phyloP scores from a whole-genome alignment of 2,888 invertebrate species.

The Cyclophora albipunctata region DNA sequence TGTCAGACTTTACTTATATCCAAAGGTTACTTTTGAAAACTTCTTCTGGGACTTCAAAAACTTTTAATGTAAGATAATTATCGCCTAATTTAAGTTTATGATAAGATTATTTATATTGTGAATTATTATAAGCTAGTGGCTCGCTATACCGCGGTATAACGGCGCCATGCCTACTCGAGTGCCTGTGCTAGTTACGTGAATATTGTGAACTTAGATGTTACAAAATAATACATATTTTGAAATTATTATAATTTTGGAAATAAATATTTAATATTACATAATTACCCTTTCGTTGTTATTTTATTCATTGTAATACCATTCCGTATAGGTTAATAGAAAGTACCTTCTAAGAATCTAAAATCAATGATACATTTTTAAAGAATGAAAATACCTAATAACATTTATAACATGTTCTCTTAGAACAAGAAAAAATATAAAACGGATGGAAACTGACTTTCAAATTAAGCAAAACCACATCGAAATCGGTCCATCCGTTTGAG shows the following conservation, averaged over 20 bases:
- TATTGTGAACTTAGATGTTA: conserved; percentile 25
- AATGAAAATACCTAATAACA: no score
- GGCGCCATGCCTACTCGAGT: conserved; percentile 35
- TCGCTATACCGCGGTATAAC: conserved; percentile 9
- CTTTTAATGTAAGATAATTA: conserved; percentile 15
- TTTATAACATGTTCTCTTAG: no score
- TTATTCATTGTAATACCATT: not conserved
- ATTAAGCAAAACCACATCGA: no score
- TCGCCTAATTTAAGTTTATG: conserved; percentile 24
- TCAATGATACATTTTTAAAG: no score
- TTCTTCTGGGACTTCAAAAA: conserved; percentile 9
- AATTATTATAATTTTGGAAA: conserved; percentile 37
- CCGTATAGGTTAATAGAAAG: no score
- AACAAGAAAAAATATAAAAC: no score
- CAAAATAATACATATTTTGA: conserved; percentile 19
- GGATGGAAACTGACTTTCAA: no score
- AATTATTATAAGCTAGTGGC: conserved; percentile 23
- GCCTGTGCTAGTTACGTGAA: conserved; percentile 38
- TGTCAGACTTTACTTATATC: conserved; percentile 7
- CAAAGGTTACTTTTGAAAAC: conserved; percentile 18
- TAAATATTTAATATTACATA: conserved; percentile 33
- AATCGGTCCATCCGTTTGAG: no score
- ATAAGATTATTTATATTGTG: conserved; percentile 44
- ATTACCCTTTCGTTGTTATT: conserved; percentile 6
- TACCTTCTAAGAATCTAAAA: no score